Evolutionary conservation across 2,797 vertebrate genomes (phyloP), one percentile per base, ranked within the genome.

Genomic region (Luscinia megarhynchos): DNA sequence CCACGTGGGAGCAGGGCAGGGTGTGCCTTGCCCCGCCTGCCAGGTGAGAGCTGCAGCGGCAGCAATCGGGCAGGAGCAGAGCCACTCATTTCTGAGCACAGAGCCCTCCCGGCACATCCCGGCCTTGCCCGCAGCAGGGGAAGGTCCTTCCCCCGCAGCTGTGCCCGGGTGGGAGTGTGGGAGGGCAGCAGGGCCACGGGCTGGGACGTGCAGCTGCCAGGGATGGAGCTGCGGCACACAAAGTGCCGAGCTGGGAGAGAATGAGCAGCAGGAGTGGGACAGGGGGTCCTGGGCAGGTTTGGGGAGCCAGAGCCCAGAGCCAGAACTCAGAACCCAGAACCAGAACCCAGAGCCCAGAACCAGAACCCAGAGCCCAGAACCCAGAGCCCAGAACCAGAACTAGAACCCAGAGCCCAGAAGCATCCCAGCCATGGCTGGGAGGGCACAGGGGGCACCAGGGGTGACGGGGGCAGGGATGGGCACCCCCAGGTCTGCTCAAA

Each of bases 221-320:
- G 34, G 63, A 79, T n/a, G 3, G 81, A 18, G 84, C 93, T 59
- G 18, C 70, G 14, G 80, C 62, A 74, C 53, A 10, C 87, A 85
- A 91, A 81, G 77, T 18, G 87, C 92, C 90, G 91, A 88, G 36
- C 36, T 20, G 79, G 70, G 79, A 70, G 92, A 84, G 92, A 93
- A 92, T 3, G 78, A 89, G 92, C 50, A 68, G 55, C 58, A 48
- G 19, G 61, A 59, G 62, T 1, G 45, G 23, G 15, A n/a, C 15
- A 15, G 34, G 17, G 54, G 55, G 21, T 46, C 57, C 50, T 1
- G 2, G 54, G 45, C 51, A 34, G 67, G n/a, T 12, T 48, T 45
- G n/a, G 26, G 79, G 66, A 64, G 59, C 53, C 15, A 2, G 30
- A 45, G 10, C 19, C 19, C 20, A 2, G 24, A 20, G 9, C 23